Percentiles rank a stretch among this genome's conserved stretches.
Conservation (phyloP, 2,113 vertebrate species). For the Sinosuthora webbiana region DNA sequence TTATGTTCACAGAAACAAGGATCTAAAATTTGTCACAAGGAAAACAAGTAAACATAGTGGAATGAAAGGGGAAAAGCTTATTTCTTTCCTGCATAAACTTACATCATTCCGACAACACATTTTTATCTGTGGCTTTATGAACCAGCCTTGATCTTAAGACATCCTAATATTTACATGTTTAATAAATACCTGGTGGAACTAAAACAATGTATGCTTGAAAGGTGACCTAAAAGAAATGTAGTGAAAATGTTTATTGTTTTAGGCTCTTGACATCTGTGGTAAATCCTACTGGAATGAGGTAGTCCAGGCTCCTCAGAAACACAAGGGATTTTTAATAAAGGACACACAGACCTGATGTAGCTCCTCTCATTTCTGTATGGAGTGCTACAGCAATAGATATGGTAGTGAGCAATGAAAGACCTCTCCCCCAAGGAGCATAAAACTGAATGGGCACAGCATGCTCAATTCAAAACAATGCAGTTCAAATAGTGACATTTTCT, state of each 20-base stretch:
- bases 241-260: neutral
- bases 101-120: neutral
- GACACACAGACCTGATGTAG: neutral
- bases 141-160: neutral
- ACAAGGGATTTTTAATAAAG: neutral
- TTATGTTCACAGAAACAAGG: neutral
- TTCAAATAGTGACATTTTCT: neutral
- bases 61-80: neutral
- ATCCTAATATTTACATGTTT: neutral
- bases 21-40: neutral
- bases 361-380: neutral
- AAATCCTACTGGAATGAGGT: neutral
- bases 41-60: neutral
- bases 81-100: neutral
- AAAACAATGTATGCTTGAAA: neutral
- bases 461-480: neutral
- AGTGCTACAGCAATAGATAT: neutral
- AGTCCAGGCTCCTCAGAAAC: neutral
- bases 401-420: neutral
- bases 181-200: neutral
- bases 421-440: neutral
- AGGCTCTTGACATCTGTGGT: neutral
- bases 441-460: neutral
- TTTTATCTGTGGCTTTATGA: neutral
- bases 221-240: neutral